Percentiles rank a stretch among this genome's conserved stretches.
phyloP scores from a whole-genome alignment of 2,888 invertebrate species.

The Alcis repandata region DNA sequence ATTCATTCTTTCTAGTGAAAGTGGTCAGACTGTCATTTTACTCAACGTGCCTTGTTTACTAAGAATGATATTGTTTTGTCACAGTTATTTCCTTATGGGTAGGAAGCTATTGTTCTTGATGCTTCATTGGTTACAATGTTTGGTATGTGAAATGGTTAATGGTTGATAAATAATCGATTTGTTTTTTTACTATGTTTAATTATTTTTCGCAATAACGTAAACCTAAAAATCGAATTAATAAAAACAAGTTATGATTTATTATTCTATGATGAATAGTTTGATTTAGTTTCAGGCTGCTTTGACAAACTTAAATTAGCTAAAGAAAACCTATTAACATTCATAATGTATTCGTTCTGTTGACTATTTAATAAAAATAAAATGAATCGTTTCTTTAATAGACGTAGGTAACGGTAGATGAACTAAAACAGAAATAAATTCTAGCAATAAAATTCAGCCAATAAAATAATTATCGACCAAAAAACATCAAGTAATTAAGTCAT shows the following conservation, averaged over 20 bases:
- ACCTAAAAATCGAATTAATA: no score
- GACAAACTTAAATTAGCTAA: no score
- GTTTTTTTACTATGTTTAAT: background rate
- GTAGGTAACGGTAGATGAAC: background rate
- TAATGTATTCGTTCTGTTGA: no score
- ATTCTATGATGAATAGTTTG: no score
- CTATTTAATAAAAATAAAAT: background rate
- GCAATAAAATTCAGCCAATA: constrained; percentile 1
- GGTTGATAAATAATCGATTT: background rate
- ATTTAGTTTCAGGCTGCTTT: no score
- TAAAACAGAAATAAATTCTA: background rate
- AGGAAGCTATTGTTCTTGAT: constrained; percentile 44
- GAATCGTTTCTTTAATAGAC: background rate
- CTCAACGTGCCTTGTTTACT: constrained; percentile 67
- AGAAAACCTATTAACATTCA: no score
- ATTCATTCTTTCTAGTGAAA: constrained; percentile 76
- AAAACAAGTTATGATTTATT: no score
- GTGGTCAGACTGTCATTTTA: constrained; percentile 71
- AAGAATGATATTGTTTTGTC: constrained; percentile 54
- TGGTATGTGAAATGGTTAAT: background rate
- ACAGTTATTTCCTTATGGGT: constrained; percentile 60
- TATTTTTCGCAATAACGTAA: background rate
- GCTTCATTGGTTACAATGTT: constrained; percentile 4
- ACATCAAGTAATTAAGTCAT: constrained; percentile 2
- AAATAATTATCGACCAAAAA: constrained; percentile 5